Evolutionary conservation across 2,113 vertebrate species (phyloP), one percentile per base, ranked within the genome.

Genomic region (Xenopus borealis): DNA sequence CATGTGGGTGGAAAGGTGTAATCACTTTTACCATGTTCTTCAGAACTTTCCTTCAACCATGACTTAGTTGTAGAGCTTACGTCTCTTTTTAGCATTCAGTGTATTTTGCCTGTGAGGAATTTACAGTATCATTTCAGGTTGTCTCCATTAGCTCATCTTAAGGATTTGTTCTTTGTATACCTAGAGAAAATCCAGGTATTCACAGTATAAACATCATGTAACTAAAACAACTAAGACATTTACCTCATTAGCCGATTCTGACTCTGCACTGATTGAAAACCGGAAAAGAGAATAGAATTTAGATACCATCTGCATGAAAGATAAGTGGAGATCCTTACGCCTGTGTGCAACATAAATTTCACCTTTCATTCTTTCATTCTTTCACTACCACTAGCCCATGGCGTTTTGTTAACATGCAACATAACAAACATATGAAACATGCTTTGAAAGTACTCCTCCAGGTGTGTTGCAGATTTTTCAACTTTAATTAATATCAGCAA

Each of bases 91-190:
- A 44, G 20, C 46, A 44, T 65, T 62, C 50, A 65, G 40, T 11
- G 17, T 58, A 50, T 75, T 61, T 61, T 46, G 55, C 47, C 53
- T 74, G 33, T 40, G 33, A 66, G 64, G 33, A 74, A 47, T 47
- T 19, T 47, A 63, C 62, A 12, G 62, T 63, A 23, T 63, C 1
- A 13, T 13, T 63, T 11, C 13, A 3, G 62, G 16, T 9, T 3
- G 40, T 18, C 17, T 17, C 59, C 12, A 17, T 59, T 61, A 20
- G 45, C 53, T 59, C 33, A 33, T 74, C 40, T 10, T 19, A 67
- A 33, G 18, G 14, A 75, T 46, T 68, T 50, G 30, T 67, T 75
- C 64, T 75, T 46, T 75, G 55, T 61, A 20, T 50, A 59, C 14
- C 23, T n/a, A 66, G 30, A 58, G 62, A 58, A 61, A 75, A 68